Conservation (phyloP, 2,113 vertebrate genomes). For the Sceloporus tristichus region DNA sequence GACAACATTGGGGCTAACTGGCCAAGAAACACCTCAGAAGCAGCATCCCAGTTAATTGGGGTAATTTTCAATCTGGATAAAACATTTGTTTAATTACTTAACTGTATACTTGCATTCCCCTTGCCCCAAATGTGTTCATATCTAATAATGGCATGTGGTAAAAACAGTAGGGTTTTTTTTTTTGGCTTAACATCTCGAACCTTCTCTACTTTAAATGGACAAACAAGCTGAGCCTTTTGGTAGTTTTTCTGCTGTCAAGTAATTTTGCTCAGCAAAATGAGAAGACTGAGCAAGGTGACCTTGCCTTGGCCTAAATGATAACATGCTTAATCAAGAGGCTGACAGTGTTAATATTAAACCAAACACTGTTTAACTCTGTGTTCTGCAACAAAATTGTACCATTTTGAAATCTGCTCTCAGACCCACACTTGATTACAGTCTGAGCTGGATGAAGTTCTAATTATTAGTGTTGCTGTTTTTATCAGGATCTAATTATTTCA, state of each 20-base stretch:
- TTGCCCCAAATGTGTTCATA: constrained; percentile 31
- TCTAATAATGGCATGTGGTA: constrained; percentile 5
- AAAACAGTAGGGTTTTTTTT: constrained; percentile 6
- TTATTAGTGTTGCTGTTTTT: constrained; percentile 37
- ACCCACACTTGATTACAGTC: constrained; percentile 48
- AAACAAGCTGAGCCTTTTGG: rapidly evolving
- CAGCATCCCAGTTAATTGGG: constrained; percentile 39
- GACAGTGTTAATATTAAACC: constrained; percentile 47
- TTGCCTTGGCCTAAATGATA: constrained; percentile 52
- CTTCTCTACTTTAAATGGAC: not conserved
- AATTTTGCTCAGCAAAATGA: not conserved
- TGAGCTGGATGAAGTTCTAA: constrained; percentile 39
- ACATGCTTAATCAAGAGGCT: constrained; percentile 30
- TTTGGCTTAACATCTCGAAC: not conserved
- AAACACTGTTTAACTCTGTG: constrained; percentile 35
- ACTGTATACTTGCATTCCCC: constrained; percentile 9
- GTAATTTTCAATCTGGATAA: constrained; percentile 41
- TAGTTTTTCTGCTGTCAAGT: constrained; percentile 15
- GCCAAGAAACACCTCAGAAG: constrained; percentile 55
- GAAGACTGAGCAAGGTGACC: constrained; percentile 44
- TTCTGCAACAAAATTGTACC: constrained; percentile 10
- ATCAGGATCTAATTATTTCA: constrained; percentile 58
- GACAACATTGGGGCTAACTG: constrained; percentile 41
- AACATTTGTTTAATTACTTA: constrained; percentile 52
- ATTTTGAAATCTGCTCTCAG: constrained; percentile 40